These are phyloP conservation scores for Nemotelus pantherinus DNA, from an alignment of 2,888 invertebrate genomes.

Conservation along the genomic window DNA sequence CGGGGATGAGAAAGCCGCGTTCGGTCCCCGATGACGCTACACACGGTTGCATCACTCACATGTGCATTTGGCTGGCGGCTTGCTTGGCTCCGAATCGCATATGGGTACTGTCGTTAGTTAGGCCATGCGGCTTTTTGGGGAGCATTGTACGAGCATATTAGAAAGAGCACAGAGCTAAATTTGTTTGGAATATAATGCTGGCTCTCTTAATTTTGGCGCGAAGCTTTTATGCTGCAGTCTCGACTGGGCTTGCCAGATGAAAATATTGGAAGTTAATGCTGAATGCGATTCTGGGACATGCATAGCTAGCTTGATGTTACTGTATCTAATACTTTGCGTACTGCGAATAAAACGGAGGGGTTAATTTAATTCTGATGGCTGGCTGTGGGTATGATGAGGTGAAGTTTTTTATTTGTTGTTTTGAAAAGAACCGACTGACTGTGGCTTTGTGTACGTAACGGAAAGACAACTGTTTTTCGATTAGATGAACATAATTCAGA, in stretches of 20 bases:
- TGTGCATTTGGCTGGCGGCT: slow-evolving; percentile 30
- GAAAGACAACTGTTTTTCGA: slow-evolving; percentile 28
- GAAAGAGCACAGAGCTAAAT: background rate
- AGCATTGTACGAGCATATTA: background rate
- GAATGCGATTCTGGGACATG: slow-evolving; percentile 1
- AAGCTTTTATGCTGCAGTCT: slow-evolving; percentile 32
- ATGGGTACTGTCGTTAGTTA: background rate
- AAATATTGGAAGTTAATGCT: background rate
- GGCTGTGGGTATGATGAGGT: background rate
- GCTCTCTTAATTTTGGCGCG: slow-evolving; percentile 22
- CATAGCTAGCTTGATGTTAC: background rate
- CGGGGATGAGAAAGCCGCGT: background rate
- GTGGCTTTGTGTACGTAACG: slow-evolving; percentile 5
- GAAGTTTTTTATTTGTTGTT: too few species aligned
- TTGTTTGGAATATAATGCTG: background rate
- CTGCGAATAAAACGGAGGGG: background rate
- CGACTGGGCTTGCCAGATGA: slow-evolving; percentile 3
- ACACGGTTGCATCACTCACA: slow-evolving; percentile 32
- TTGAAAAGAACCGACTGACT: too few species aligned
- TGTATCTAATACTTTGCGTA: background rate
- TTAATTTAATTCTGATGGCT: slow-evolving; percentile 8
- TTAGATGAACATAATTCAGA: slow-evolving; percentile 27
- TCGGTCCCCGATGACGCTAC: slow-evolving; percentile 18
- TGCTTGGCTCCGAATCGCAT: slow-evolving; percentile 14
- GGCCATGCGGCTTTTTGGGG: slow-evolving; percentile 17